phyloP scores from a whole-genome alignment of 2,888 invertebrate genomes.

The Venusia cambrica region DNA sequence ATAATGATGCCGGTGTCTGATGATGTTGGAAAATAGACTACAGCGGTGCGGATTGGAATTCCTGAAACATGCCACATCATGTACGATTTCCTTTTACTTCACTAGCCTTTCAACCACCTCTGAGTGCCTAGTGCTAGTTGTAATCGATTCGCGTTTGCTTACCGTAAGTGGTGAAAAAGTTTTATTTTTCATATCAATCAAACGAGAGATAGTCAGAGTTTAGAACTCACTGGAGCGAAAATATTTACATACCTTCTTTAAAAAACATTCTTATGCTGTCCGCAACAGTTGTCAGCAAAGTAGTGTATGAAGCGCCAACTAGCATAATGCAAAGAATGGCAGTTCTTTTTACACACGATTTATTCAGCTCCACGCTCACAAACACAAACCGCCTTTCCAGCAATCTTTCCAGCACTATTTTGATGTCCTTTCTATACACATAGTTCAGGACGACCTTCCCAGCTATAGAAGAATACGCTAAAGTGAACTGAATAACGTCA shows the following conservation, averaged over 20 bases:
- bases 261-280: constrained; percentile 40
- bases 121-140: too few species aligned
- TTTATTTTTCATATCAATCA: too few species aligned
- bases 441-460: constrained; percentile 43
- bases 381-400: constrained; percentile 40
- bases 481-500: constrained; percentile 42
- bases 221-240: not conserved
- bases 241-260: constrained; percentile 40
- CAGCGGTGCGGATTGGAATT: constrained; percentile 47
- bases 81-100: too few species aligned
- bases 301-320: constrained; percentile 26
- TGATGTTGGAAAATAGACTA: constrained; percentile 43
- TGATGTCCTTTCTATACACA: constrained; percentile 38
- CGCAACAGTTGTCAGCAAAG: constrained; percentile 33
- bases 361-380: constrained; percentile 35
- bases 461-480: constrained; percentile 43
- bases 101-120: too few species aligned
- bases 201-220: too few species aligned
- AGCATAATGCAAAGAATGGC: constrained; percentile 32
- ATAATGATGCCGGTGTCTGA: constrained; percentile 35
- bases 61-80: constrained; percentile 33
- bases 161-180: too few species aligned
- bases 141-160: too few species aligned
- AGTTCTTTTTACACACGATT: constrained; percentile 38
- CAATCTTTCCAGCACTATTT: constrained; percentile 39